phyloP scores from a whole-genome alignment of 23 tunicate species.

The Ascidia mentula region DNA sequence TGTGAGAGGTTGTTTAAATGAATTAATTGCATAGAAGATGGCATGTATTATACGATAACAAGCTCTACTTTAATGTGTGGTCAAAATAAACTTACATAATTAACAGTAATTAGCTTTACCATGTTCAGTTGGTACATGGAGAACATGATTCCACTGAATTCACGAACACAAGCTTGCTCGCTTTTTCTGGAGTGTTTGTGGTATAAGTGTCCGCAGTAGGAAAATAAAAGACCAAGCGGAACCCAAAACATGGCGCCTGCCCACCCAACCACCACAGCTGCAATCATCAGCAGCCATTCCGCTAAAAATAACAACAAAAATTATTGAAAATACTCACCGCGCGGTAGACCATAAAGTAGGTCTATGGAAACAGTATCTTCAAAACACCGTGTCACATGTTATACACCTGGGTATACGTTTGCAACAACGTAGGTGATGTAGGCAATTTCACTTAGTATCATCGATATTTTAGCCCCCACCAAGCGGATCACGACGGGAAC shows the following conservation, averaged over 20 bases:
- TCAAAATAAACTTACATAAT: too few relatives aligned
- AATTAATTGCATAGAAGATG: too few relatives aligned
- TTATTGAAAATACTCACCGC: neutral
- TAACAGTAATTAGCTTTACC: too few relatives aligned
- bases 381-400: conserved; percentile 27
- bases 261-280: conserved; percentile 18
- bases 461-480: conserved; percentile 27
- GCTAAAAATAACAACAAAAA: neutral
- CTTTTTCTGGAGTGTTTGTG: neutral
- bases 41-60: too few relatives aligned
- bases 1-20: too few relatives aligned
- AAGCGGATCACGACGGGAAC: conserved; percentile 15
- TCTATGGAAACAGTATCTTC: too few relatives aligned
- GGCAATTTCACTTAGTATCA: conserved; percentile 7
- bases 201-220: conserved; percentile 23
- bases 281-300: conserved; percentile 14
- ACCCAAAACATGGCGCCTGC: conserved; percentile 31
- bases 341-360: neutral
- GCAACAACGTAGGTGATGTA: conserved; percentile 25
- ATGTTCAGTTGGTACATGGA: neutral
- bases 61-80: too few relatives aligned
- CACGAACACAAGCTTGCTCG: conserved; percentile 9
- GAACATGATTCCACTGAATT: conserved; percentile 27
- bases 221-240: conserved; percentile 6
- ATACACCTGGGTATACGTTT: conserved; percentile 31